phyloP scores from a whole-genome alignment of 2,888 invertebrate genomes.

The Agrotis exclamationis region DNA sequence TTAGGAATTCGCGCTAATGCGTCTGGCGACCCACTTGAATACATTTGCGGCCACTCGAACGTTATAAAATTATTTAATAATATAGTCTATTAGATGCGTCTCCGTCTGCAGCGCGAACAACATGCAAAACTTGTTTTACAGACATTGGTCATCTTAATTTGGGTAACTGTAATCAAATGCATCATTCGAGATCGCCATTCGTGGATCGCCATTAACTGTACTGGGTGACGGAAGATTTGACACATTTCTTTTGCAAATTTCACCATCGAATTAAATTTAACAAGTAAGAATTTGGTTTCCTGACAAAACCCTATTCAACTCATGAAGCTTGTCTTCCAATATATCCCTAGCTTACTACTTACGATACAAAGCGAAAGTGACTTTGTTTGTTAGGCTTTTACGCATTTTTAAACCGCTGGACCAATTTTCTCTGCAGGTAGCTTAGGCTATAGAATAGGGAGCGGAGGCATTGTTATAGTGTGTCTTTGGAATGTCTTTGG shows the following conservation, averaged over 20 bases:
- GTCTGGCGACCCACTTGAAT: conserved; percentile 86
- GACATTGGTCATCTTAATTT: conserved; percentile 49
- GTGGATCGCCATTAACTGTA: not conserved
- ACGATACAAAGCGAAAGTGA: too few relatives aligned
- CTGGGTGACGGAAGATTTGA: not conserved
- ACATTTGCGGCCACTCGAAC: conserved; percentile 71
- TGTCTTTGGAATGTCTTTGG: not conserved
- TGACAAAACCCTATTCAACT: not conserved
- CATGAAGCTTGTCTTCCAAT: not conserved
- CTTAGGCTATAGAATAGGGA: too few relatives aligned
- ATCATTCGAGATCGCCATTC: conserved; percentile 36
- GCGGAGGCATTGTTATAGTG: too few relatives aligned
- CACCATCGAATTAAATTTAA: not conserved
- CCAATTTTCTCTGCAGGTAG: too few relatives aligned
- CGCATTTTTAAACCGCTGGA: too few relatives aligned
- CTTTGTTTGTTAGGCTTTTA: too few relatives aligned
- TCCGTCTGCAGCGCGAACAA: conserved; percentile 58
- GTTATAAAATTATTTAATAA: conserved; percentile 75
- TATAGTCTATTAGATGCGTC: conserved; percentile 67
- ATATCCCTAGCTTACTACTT: too few relatives aligned
- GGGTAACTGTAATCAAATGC: conserved; percentile 48
- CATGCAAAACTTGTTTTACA: conserved; percentile 36
- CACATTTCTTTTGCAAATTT: not conserved
- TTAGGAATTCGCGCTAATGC: conserved; percentile 85
- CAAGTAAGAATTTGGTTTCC: too few relatives aligned